Percentiles rank a stretch among this genome's conserved stretches.
These are phyloP conservation scores for Drosophila barbarae DNA, from an alignment of 2,888 invertebrate species.

Conservation along the genomic window DNA sequence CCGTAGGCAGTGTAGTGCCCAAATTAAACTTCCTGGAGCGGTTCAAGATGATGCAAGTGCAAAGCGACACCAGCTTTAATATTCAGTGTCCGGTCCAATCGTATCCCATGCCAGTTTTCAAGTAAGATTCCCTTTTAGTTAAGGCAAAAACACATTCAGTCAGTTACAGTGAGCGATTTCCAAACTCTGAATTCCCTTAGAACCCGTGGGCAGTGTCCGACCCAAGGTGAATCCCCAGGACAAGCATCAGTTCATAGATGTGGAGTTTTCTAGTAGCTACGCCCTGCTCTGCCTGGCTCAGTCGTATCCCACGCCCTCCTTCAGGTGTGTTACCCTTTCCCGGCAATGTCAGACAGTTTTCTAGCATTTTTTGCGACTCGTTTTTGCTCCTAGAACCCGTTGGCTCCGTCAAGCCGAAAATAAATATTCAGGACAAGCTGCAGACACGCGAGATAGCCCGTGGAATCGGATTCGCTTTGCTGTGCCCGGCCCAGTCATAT, in stretches of 20 bases:
- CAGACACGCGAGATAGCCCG: conserved; percentile 81
- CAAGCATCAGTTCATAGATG: conserved; percentile 76
- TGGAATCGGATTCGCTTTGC: conserved; percentile 82
- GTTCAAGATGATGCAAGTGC: conserved; percentile 65
- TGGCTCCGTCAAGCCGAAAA: conserved; percentile 83
- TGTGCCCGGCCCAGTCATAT: conserved; percentile 88
- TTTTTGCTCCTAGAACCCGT: conserved; percentile 79
- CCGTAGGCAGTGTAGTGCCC: conserved; percentile 80
- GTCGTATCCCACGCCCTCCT: conserved; percentile 86
- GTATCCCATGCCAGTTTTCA: conserved; percentile 84
- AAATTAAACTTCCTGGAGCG: conserved; percentile 82
- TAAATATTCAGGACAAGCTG: conserved; percentile 85
- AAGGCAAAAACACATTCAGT: conserved; percentile 10
- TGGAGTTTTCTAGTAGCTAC: conserved; percentile 79
- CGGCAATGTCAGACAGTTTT: conserved; percentile 39
- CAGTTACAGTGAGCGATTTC: not conserved
- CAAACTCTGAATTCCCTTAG: conserved; percentile 57
- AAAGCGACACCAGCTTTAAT: conserved; percentile 81
- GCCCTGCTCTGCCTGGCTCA: conserved; percentile 84
- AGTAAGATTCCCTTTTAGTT: conserved; percentile 18
- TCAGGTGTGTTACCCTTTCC: conserved; percentile 81
- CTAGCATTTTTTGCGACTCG: not conserved
- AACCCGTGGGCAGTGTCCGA: conserved; percentile 83
- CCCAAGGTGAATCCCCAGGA: conserved; percentile 84
- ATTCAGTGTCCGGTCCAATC: conserved; percentile 88